Evolutionary conservation across 2,797 vertebrate species (phyloP).

Genomic region (Melopsittacus undulatus): DNA sequence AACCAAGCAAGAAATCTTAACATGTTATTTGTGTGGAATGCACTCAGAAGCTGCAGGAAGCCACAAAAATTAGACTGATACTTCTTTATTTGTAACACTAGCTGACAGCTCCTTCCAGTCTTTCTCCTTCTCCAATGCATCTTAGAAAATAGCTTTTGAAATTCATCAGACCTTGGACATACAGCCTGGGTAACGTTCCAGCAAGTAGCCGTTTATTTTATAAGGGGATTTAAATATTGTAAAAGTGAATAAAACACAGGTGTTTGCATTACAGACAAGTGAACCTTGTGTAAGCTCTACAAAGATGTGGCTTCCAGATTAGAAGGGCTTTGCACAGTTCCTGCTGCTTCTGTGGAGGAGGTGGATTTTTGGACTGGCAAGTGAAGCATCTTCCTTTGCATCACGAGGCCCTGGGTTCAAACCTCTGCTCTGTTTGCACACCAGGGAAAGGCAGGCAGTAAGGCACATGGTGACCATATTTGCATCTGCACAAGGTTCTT

Average conservation of each 20-base stretch:
- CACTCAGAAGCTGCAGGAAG: neutral
- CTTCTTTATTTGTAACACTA: neutral
- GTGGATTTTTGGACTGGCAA: neutral
- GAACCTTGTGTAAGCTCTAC: neutral
- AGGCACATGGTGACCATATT: neutral
- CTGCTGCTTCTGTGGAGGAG: neutral
- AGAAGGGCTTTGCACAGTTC: neutral
- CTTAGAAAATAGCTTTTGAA: constrained; percentile 37
- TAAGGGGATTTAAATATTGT: constrained; percentile 73
- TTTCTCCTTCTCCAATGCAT: neutral
- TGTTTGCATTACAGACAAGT: constrained; percentile 44
- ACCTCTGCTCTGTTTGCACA: neutral
- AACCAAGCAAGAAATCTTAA: neutral
- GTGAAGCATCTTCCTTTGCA: neutral
- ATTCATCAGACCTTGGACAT: constrained; percentile 46
- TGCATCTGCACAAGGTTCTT: neutral
- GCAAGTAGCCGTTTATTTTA: constrained; percentile 67
- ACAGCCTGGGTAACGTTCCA: constrained; percentile 3
- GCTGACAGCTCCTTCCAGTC: neutral
- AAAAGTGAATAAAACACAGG: constrained; percentile 65
- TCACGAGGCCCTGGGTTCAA: accelerated
- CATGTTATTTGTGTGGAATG: neutral
- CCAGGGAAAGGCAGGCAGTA: neutral
- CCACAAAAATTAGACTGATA: neutral
- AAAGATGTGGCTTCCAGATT: neutral